Conservation (phyloP, 1,140 invertebrate species). For the Chlorops oryzae region DNA sequence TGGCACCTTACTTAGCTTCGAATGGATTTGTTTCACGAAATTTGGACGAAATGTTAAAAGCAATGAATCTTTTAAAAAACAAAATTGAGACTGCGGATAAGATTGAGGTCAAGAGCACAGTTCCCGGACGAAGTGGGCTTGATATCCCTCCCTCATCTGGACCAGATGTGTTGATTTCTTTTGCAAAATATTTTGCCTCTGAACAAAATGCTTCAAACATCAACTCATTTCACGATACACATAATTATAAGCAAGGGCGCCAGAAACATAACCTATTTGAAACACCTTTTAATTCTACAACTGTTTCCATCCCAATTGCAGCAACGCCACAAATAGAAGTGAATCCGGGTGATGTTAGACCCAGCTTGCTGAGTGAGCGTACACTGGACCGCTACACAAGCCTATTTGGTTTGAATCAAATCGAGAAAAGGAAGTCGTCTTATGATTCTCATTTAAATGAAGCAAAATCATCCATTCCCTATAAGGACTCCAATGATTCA, state of each 20-base stretch:
- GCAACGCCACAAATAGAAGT: slow-evolving; percentile 26
- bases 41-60: slow-evolving; percentile 48
- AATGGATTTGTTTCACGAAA: slow-evolving; percentile 43
- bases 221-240: too few relatives aligned
- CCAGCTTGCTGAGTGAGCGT: slow-evolving; percentile 53
- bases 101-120: slow-evolving; percentile 4
- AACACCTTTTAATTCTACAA: slow-evolving; percentile 7
- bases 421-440: slow-evolving; percentile 11
- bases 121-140: slow-evolving; percentile 52
- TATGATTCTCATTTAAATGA: background rate
- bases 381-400: slow-evolving; percentile 57
- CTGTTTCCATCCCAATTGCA: slow-evolving; percentile 29
- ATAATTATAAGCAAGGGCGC: too few relatives aligned
- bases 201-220: slow-evolving; percentile 55
- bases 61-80: slow-evolving; percentile 42
- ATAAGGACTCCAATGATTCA: slow-evolving; percentile 23
- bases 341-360: slow-evolving; percentile 44
- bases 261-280: too few relatives aligned
- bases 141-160: slow-evolving; percentile 63
- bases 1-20: too few relatives aligned
- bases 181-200: slow-evolving; percentile 70
- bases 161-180: slow-evolving; percentile 66
- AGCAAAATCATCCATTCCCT: slow-evolving; percentile 16
- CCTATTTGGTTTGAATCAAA: slow-evolving; percentile 48
- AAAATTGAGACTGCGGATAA: slow-evolving; percentile 28